Conservation (phyloP, 2,888 invertebrate species). For the Busseola fusca region DNA sequence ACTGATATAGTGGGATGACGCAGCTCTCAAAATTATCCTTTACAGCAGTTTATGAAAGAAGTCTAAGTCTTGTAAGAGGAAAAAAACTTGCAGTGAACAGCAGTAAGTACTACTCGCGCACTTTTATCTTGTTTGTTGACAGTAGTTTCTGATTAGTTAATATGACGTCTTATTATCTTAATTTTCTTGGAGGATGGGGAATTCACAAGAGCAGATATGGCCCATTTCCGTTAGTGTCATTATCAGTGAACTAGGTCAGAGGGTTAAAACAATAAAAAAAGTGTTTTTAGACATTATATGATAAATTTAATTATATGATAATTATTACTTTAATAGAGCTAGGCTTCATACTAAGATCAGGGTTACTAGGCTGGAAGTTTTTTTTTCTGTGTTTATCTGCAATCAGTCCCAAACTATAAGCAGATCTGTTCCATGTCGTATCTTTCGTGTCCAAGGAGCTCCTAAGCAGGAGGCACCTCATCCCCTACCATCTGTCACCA, state of each 20-base stretch:
- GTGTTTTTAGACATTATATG: background rate
- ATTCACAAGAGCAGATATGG: constrained; percentile 1
- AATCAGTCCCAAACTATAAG: no score
- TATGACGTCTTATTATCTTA: background rate
- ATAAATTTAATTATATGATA: background rate
- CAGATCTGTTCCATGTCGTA: no score
- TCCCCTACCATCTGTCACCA: no score
- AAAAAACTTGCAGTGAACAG: background rate
- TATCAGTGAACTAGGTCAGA: constrained; percentile 19
- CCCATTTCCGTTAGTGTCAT: background rate
- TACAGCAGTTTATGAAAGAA: background rate
- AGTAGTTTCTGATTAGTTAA: background rate
- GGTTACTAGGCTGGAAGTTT: no score
- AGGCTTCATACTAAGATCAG: background rate
- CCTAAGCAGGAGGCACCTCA: no score
- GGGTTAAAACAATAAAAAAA: constrained; percentile 15
- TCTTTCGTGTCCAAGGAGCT: no score
- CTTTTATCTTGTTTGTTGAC: background rate
- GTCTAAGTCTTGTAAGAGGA: background rate
- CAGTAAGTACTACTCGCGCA: no score
- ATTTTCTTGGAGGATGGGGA: constrained; percentile 26
- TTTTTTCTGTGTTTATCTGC: no score
- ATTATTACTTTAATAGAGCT: background rate
- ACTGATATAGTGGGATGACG: background rate
- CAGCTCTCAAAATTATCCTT: background rate